Base-by-base conservation (phyloP, 64 coral and sea anemone genomes). In the Cladopsammia gracilis region DNA sequence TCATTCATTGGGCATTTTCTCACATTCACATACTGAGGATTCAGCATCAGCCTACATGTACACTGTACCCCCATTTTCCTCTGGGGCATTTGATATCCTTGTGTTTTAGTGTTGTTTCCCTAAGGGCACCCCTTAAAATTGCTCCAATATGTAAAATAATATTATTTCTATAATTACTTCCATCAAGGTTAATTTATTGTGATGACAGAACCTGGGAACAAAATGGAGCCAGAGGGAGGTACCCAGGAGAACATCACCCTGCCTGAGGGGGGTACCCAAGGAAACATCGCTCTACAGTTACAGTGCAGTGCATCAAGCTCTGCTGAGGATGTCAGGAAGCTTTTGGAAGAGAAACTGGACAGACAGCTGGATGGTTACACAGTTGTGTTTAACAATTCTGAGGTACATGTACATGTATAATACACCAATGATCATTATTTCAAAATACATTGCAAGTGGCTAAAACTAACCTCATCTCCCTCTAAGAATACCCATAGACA, bases 261-360 rank as follows among this genome's bases (percentile, higher is more conserved):
- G 46, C 72, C 53, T 10, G 43, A 75, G 44, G 43, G 19, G 45
- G 72, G 72, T 48, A 48, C 72, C 72, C 72, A n/a, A 7, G 46
- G 72, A 7, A 75, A 49, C 13, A 2, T 49, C 43, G 10, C 71
- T 22, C 12, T 47, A 47, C 80, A 84, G 42, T 50, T 84, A 47
- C 80, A 84, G 44, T 84, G 80, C 23, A 66, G 45, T 68, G 80
- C 46, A 22, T 13, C 80, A 67, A 67, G 18, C n/a, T 84, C 80
- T 49, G 80, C 80, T 4, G 61, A 67, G 22, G 80, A 84, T 11
- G 47, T 84, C 6, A 84, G 22, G 11, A 84, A 84, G 42, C n/a
- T 48, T 11, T 84, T 68, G 10, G 80, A 51, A 67, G 80, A 84
- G 44, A 84, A 84, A 62, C 62, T 84, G 23, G 9, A 67, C 44